Conservation (phyloP, 2,113 vertebrate genomes). For the Pungitius pungitius region DNA sequence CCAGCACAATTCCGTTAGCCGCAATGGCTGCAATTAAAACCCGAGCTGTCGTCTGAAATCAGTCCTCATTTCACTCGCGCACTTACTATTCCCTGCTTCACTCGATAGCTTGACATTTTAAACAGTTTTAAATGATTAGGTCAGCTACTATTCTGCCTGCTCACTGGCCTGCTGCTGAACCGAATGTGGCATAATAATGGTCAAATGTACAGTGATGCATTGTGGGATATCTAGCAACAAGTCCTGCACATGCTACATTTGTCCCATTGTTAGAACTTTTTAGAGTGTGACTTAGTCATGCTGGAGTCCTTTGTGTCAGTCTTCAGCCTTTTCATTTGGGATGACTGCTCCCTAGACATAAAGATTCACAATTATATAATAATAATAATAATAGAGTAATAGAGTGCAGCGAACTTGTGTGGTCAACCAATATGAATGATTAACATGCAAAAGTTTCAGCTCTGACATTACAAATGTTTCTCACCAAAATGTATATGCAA, state of each 20-base stretch:
- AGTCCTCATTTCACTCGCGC: background rate
- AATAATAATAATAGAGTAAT: background rate
- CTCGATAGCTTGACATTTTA: background rate
- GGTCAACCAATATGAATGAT: background rate
- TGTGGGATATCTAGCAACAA: background rate
- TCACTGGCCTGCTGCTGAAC: background rate
- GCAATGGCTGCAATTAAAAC: background rate
- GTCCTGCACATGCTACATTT: too few species aligned
- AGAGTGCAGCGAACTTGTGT: background rate
- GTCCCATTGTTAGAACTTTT: background rate
- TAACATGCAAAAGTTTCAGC: background rate
- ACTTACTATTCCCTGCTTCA: background rate
- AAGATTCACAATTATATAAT: background rate
- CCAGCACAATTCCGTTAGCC: background rate
- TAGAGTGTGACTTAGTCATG: background rate
- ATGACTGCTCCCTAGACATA: background rate
- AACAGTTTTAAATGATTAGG: background rate
- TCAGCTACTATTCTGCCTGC: background rate
- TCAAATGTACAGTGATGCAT: background rate
- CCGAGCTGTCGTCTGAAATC: background rate
- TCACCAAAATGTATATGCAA: too few species aligned
- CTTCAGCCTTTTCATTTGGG: background rate
- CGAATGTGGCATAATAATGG: background rate
- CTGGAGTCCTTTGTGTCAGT: background rate
- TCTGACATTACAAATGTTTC: too few species aligned